phyloP scores from a whole-genome alignment of 2,797 vertebrate species.

The Ambastaia sidthimunki region DNA sequence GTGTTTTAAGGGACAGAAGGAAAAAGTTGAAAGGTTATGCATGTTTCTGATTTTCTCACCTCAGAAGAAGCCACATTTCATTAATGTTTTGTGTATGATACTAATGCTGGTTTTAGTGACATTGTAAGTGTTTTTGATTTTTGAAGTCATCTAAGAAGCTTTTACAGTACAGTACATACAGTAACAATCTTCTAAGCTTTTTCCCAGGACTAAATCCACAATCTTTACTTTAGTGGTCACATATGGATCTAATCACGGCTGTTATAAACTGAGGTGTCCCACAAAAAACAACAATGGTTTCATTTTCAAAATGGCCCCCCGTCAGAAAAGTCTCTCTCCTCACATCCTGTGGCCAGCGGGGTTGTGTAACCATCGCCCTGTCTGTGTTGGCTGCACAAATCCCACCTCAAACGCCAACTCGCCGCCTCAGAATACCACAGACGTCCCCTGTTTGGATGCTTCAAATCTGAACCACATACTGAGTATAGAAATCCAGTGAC shows the following conservation, averaged over 20 bases:
- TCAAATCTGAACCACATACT: conserved; percentile 47
- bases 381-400: conserved; percentile 58
- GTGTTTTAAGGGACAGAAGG: neutral
- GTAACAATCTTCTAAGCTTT: conserved; percentile 32
- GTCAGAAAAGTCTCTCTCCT: conserved; percentile 61
- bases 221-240: conserved; percentile 43
- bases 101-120: neutral
- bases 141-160: neutral
- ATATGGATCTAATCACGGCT: conserved; percentile 62
- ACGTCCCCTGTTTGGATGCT: conserved; percentile 46
- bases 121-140: neutral
- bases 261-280: conserved; percentile 58
- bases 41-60: conserved; percentile 21
- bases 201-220: conserved; percentile 32
- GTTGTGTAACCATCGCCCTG: conserved; percentile 74
- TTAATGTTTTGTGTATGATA: conserved; percentile 13
- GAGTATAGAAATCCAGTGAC: conserved; percentile 50
- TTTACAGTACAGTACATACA: conserved; percentile 26
- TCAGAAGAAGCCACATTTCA: neutral
- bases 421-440: conserved; percentile 68
- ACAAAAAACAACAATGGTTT: conserved; percentile 69
- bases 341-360: conserved; percentile 63
- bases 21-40: conserved; percentile 14
- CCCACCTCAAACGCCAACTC: conserved; percentile 66
- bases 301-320: conserved; percentile 68